phyloP scores from a whole-genome alignment of 2,888 invertebrate species.

The Dasysyrphus albostriatus region DNA sequence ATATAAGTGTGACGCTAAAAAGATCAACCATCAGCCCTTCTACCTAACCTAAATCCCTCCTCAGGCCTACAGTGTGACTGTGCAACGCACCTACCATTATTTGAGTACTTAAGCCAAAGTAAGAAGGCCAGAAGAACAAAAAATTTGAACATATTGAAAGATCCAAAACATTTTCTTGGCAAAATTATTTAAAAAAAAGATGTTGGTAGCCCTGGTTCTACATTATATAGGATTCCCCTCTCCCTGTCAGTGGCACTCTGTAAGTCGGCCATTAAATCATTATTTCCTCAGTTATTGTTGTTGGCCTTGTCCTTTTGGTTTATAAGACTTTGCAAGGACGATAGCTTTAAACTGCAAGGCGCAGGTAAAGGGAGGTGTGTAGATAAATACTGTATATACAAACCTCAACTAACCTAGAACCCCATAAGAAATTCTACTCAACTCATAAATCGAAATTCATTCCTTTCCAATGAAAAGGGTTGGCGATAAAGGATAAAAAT shows the following conservation, averaged over 20 bases:
- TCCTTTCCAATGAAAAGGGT: conserved; percentile 67
- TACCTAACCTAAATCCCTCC: too few species aligned
- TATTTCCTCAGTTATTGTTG: conserved; percentile 60
- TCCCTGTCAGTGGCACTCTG: background rate
- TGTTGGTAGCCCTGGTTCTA: conserved; percentile 7
- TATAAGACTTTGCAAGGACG: conserved; percentile 14
- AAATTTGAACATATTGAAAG: background rate
- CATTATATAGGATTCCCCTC: background rate
- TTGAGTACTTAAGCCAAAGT: too few species aligned
- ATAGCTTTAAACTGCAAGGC: conserved; percentile 26
- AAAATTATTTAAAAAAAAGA: background rate
- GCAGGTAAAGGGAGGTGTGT: background rate
- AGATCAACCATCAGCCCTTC: too few species aligned
- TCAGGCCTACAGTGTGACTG: too few species aligned
- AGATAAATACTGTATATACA: background rate
- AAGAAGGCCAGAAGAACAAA: too few species aligned
- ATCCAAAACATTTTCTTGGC: background rate
- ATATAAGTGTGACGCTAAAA: too few species aligned
- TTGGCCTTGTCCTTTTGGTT: conserved; percentile 17
- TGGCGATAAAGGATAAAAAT: conserved; percentile 53
- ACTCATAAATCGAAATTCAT: conserved; percentile 72
- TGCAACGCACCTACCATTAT: too few species aligned
- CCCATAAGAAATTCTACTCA: conserved; percentile 54
- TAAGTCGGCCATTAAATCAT: conserved; percentile 69
- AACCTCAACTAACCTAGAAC: conserved; percentile 15